Conservation (phyloP, 1,140 invertebrate genomes). For the Gryon sp. region DNA sequence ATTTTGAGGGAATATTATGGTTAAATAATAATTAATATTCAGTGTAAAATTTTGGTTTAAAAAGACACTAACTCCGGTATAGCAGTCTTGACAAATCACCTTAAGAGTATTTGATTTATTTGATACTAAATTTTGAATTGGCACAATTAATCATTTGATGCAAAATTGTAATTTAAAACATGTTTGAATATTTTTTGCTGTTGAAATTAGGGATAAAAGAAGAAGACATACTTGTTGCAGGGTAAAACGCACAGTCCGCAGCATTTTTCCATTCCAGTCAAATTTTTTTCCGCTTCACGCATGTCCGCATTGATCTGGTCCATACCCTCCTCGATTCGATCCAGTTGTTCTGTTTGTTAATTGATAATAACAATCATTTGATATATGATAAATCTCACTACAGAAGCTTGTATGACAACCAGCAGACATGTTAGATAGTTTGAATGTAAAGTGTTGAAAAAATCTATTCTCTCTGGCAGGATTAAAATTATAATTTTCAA, state of each 20-base stretch:
- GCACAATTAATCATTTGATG: too few species aligned
- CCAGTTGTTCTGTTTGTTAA: conserved; percentile 93
- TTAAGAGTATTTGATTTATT: too few species aligned
- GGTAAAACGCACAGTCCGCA: conserved; percentile 98
- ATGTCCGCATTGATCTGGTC: conserved; percentile 99
- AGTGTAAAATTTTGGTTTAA: too few species aligned
- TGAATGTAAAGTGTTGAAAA: conserved; percentile 42
- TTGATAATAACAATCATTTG: conserved; percentile 34
- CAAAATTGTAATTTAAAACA: too few species aligned
- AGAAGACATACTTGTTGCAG: conserved; percentile 92
- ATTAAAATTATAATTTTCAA: too few species aligned
- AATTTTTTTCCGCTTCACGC: conserved; percentile 99
- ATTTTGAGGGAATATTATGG: too few species aligned
- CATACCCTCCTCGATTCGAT: conserved; percentile 99
- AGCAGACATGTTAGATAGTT: conserved; percentile 38
- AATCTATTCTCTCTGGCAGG: conserved; percentile 37
- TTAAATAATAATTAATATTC: too few species aligned
- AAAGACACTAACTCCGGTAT: too few species aligned
- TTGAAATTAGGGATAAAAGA: background rate
- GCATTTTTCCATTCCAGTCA: conserved; percentile 99
- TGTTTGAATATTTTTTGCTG: background rate
- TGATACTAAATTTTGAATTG: too few species aligned
- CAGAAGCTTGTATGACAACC: conserved; percentile 24
- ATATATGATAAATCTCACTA: background rate
- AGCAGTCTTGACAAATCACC: too few species aligned